Base-by-base conservation (phyloP, 2,113 vertebrate genomes). In the Microcebus lehilahytsara region DNA sequence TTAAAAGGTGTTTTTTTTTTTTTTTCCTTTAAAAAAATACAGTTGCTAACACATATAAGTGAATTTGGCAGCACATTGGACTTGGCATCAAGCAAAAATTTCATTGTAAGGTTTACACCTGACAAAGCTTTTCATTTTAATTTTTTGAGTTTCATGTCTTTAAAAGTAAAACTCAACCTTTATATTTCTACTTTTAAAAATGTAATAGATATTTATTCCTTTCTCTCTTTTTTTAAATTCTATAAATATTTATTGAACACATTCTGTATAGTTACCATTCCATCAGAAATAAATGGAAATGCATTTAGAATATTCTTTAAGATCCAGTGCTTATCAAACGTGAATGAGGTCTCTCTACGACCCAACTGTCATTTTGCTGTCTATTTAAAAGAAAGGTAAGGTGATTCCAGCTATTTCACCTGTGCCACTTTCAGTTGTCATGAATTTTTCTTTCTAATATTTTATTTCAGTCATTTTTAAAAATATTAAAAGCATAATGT, bases 401-500 rank as follows among this genome's bases (percentile, higher is more conserved):
- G 5, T 1, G 34, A 80, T 5, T 37, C 42, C 30, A 71, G 4
- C 23, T 58, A 32, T 93, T 90, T 93, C 84, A 72, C 69, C 37
- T 71, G 20, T 77, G 74, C 81, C 74, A 93, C 53, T 95, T 91
- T 60, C 80, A 92, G 87, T 66, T 75, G 81, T 77, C 30, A 53
- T 75, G 53, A 42, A 14, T 62, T 94, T 93, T 94, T 75, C 66
- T 78, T 89, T 93, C 67, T 75, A 64, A 83, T 93, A 77, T 89
- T 95, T 95, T 86, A 93, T 89, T 78, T 56, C 62, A n/a, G 66
- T 95, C 58, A 46, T 83, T 95, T 90, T 62, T 25, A 27, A 86
- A 97, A 93, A 81, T 30, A 62, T 94, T 93, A 85, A 79, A 97
- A 96, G 60, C 92, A 83, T 93, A 96, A 95, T 97, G 96, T 97